phyloP scores from a whole-genome alignment of 2,888 invertebrate species.

The Ceratothoa steindachneri region DNA sequence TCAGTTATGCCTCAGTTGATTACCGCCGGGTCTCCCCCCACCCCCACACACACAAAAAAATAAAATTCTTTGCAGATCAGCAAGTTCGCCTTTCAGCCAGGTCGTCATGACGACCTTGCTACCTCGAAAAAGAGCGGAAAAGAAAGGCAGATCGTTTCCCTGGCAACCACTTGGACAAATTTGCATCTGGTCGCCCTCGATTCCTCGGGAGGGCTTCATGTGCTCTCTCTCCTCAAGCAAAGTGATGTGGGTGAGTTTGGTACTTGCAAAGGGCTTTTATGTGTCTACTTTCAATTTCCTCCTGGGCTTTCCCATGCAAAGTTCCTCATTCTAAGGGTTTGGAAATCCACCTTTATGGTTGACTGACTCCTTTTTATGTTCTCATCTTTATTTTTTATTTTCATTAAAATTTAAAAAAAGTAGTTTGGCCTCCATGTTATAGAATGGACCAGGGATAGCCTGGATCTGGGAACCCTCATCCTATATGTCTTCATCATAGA shows the following conservation, averaged over 20 bases:
- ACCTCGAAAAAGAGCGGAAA: slow-evolving; percentile 21
- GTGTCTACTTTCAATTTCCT: neutral
- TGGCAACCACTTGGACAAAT: slow-evolving; percentile 39
- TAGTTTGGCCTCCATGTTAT: too few relatives aligned
- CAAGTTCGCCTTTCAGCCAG: slow-evolving; percentile 25
- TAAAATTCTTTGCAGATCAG: too few relatives aligned
- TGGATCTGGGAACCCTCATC: too few relatives aligned
- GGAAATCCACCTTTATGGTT: neutral
- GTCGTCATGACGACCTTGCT: slow-evolving; percentile 22
- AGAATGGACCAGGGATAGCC: too few relatives aligned
- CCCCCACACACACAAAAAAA: too few relatives aligned
- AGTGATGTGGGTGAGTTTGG: slow-evolving; percentile 33
- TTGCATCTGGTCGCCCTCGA: slow-evolving; percentile 36
- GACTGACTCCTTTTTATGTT: too few relatives aligned
- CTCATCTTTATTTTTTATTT: too few relatives aligned
- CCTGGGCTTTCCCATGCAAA: neutral
- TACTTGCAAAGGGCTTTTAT: neutral
- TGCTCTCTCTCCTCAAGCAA: slow-evolving; percentile 34
- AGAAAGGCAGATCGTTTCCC: slow-evolving; percentile 25
- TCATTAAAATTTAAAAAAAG: too few relatives aligned
- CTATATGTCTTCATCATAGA: too few relatives aligned
- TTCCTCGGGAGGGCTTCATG: slow-evolving; percentile 29
- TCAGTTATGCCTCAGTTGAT: too few relatives aligned
- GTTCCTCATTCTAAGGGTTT: neutral
- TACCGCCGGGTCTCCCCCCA: too few relatives aligned